Conservation (phyloP, 2,113 vertebrate species). For the Pteronura brasiliensis region DNA sequence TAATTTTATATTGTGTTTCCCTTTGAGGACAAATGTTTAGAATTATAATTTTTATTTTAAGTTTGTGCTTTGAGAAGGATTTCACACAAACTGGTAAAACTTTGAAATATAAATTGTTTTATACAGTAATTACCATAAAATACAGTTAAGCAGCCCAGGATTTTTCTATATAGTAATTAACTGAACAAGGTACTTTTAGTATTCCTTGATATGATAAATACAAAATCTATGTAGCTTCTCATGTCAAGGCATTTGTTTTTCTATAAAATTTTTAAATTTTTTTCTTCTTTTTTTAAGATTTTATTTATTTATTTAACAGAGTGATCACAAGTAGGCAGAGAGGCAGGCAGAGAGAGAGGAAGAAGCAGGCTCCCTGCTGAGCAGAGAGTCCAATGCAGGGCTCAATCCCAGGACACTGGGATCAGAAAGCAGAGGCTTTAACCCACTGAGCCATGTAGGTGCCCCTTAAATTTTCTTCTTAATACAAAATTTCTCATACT, state of each 20-base stretch:
- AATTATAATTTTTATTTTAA: constrained; percentile 25
- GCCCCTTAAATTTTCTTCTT: background rate
- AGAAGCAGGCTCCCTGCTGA: too few relatives aligned
- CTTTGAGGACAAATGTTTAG: background rate
- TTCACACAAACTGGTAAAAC: background rate
- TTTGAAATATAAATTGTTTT: background rate
- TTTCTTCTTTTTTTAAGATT: background rate
- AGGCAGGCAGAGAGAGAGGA: too few relatives aligned
- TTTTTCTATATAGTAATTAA: background rate
- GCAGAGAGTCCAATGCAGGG: too few relatives aligned
- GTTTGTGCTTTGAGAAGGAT: background rate
- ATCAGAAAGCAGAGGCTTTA: too few relatives aligned
- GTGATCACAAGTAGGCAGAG: too few relatives aligned
- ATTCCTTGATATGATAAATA: background rate
- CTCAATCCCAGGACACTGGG: too few relatives aligned
- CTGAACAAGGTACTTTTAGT: background rate
- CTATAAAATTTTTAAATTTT: background rate
- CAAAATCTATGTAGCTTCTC: background rate
- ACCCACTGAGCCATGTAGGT: too few relatives aligned
- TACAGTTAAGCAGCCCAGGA: background rate
- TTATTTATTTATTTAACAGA: too few relatives aligned
- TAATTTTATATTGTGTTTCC: constrained; percentile 1
- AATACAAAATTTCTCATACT: background rate
- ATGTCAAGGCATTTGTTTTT: background rate
- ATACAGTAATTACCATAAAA: background rate